These are phyloP conservation scores for Osmoderma eremita DNA, from an alignment of 2,888 invertebrate species.

Conservation along the genomic window DNA sequence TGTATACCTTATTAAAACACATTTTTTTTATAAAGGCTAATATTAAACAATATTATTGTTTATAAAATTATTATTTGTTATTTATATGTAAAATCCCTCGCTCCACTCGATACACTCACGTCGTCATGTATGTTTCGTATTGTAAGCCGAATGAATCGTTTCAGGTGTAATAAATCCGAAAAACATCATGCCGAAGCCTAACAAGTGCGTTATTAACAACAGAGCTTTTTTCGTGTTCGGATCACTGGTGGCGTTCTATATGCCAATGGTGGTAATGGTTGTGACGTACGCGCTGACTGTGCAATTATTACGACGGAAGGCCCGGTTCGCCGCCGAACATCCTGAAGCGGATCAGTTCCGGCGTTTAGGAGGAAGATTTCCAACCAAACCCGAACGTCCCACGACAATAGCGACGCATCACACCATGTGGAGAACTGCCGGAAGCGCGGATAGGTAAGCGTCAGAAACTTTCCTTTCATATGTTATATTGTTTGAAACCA, in stretches of 20 bases:
- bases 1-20: too few species aligned
- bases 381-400: conserved; percentile 56
- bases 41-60: too few species aligned
- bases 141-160: conserved; percentile 42
- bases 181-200: conserved; percentile 84
- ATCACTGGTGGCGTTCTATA: conserved; percentile 92
- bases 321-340: conserved; percentile 75
- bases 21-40: too few species aligned
- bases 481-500: not conserved
- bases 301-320: conserved; percentile 82
- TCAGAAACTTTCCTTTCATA: conserved; percentile 47
- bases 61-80: too few species aligned
- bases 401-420: conserved; percentile 54
- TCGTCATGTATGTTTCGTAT: not conserved
- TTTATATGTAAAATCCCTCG: too few species aligned
- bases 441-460: conserved; percentile 57
- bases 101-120: too few species aligned
- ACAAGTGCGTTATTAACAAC: conserved; percentile 84
- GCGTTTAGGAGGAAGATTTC: conserved; percentile 63
- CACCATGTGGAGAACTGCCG: conserved; percentile 61
- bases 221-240: conserved; percentile 90
- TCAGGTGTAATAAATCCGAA: conserved; percentile 78
- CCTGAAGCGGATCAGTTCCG: conserved; percentile 71
- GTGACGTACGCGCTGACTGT: conserved; percentile 91
- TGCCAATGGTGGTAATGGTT: conserved; percentile 95